These are phyloP conservation scores for Caerostris extrusa DNA, from an alignment of 1,140 invertebrate genomes.

Conservation along the genomic window DNA sequence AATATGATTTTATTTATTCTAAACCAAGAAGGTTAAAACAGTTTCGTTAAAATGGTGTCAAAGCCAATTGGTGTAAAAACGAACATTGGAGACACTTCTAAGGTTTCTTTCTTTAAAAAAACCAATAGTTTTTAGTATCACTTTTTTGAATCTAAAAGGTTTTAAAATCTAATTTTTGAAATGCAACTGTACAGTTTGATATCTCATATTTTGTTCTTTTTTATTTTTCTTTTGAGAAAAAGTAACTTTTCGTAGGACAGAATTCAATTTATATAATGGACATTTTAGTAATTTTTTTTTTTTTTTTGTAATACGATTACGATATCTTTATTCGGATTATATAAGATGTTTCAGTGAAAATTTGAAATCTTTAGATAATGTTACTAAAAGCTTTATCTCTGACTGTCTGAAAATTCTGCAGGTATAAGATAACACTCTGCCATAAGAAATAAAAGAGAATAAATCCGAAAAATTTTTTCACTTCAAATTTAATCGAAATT, in stretches of 20 bases:
- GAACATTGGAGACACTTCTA: neutral
- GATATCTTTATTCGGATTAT: neutral
- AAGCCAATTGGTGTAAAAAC: neutral
- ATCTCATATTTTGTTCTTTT: neutral
- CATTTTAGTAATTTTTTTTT: neutral
- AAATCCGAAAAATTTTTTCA: too few relatives aligned
- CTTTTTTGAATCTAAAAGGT: neutral
- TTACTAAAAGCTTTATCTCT: neutral
- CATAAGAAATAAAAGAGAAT: too few relatives aligned
- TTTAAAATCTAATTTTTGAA: conserved; percentile 19
- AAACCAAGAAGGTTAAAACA: neutral
- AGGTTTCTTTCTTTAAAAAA: neutral
- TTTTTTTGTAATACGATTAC: neutral
- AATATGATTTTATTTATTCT: neutral
- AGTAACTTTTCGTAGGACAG: neutral
- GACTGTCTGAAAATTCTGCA: neutral
- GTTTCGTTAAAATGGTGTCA: neutral
- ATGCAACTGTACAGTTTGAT: neutral
- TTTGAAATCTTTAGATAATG: neutral
- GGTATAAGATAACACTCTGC: neutral
- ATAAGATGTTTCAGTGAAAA: neutral
- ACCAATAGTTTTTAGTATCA: neutral
- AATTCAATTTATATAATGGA: neutral
- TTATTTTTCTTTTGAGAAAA: neutral
- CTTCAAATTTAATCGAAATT: too few relatives aligned